A percentile compares a stretch with the other conserved stretches of the same genome.
Conservation (phyloP, 2,888 invertebrate genomes). For the Latrodectus hesperus region DNA sequence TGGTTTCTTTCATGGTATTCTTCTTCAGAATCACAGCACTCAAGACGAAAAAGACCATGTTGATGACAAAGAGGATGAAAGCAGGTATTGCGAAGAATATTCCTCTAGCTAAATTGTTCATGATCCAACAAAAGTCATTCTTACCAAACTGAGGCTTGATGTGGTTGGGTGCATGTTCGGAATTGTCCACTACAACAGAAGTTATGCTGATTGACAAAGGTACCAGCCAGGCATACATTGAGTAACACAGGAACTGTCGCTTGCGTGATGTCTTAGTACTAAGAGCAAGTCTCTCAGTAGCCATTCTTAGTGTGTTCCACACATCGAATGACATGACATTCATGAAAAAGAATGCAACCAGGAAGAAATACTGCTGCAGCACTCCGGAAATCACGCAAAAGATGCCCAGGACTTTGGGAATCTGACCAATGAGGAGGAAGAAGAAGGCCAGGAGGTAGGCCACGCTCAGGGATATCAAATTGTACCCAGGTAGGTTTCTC, state of each 20-base stretch:
- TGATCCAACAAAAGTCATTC: constrained; percentile 37
- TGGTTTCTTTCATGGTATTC: constrained; percentile 41
- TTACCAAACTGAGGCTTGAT: constrained; percentile 33
- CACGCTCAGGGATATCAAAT: constrained; percentile 77
- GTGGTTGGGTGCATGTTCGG: background rate
- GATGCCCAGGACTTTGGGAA: constrained; percentile 63
- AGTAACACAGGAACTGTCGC: constrained; percentile 72
- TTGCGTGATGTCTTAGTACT: constrained; percentile 32
- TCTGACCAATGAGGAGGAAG: constrained; percentile 76
- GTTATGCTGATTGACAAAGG: constrained; percentile 73
- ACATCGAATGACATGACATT: constrained; percentile 78
- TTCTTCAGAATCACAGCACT: constrained; percentile 37
- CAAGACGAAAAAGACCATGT: constrained; percentile 20
- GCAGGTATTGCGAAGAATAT: constrained; percentile 38
- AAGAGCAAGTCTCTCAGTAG: constrained; percentile 74
- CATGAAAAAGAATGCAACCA: constrained; percentile 79
- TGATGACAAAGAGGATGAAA: constrained; percentile 42
- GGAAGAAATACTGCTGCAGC: constrained; percentile 77
- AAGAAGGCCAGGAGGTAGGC: constrained; percentile 77
- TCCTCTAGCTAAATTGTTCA: constrained; percentile 2
- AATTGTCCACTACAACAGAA: constrained; percentile 58
- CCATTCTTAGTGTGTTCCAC: constrained; percentile 74
- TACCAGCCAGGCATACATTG: constrained; percentile 75
- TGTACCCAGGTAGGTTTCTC: constrained; percentile 78
- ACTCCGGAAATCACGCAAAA: constrained; percentile 25